Evolutionary conservation across 2,797 vertebrate species (phyloP).

Genomic region (Sebastes glaucus): DNA sequence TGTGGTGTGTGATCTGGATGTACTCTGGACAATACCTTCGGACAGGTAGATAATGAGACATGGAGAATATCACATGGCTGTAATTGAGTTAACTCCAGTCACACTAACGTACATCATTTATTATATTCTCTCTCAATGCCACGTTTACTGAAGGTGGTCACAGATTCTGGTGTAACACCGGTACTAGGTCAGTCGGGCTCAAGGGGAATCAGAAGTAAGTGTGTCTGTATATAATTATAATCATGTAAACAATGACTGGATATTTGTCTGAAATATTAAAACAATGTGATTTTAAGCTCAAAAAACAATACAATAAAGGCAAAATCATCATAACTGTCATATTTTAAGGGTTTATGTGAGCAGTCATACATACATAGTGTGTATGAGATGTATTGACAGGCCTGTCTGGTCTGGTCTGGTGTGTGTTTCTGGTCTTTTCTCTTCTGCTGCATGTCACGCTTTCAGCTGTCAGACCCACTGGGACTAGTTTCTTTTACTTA

Average conservation of each 20-base stretch:
- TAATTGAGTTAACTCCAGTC: slow-evolving; percentile 12
- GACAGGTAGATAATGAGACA: slow-evolving; percentile 51
- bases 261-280: not conserved
- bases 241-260: not conserved
- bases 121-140: not conserved
- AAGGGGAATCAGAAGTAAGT: not conserved
- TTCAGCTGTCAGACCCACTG: slow-evolving; percentile 26
- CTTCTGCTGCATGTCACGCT: slow-evolving; percentile 16
- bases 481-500: not conserved
- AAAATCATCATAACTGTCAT: not conserved
- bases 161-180: no score
- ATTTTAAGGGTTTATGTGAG: not conserved
- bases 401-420: slow-evolving; percentile 25
- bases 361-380: not conserved
- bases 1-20: slow-evolving; percentile 43
- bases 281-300: not conserved
- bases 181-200: no score
- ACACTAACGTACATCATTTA: not conserved
- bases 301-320: not conserved
- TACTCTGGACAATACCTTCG: slow-evolving; percentile 50
- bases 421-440: slow-evolving; percentile 6
- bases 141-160: not conserved
- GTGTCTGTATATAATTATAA: not conserved
- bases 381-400: slow-evolving; percentile 22
- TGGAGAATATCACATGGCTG: slow-evolving; percentile 23